phyloP scores from a whole-genome alignment of 2,888 invertebrate genomes.

The Pollenia amentaria region DNA sequence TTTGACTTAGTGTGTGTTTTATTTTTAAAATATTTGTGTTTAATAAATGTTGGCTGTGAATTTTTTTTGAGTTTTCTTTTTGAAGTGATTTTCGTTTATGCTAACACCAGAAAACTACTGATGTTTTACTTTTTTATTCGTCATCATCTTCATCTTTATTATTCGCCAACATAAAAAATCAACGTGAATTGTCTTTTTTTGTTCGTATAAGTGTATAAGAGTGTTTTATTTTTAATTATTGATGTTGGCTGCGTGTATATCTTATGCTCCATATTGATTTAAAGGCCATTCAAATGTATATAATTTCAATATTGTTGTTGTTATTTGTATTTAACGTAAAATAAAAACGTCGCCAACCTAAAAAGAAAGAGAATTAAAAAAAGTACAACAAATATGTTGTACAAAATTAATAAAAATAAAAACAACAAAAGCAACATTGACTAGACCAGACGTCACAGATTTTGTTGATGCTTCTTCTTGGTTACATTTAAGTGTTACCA shows the following conservation, averaged over 20 bases:
- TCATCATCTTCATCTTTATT: constrained; percentile 50
- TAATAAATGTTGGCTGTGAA: constrained; percentile 64
- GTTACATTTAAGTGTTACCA: constrained; percentile 49
- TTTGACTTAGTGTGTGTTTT: constrained; percentile 29
- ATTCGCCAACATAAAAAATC: constrained; percentile 24
- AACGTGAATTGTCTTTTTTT: constrained; percentile 63
- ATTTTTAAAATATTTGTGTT: constrained; percentile 39
- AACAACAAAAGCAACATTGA: constrained; percentile 51
- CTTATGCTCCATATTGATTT: constrained; percentile 64
- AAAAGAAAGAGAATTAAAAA: constrained; percentile 51
- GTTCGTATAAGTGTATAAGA: not conserved
- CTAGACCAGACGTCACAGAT: constrained; percentile 63
- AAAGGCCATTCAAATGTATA: constrained; percentile 68
- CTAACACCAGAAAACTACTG: constrained; percentile 39
- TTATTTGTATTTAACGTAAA: constrained; percentile 58
- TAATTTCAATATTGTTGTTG: constrained; percentile 37
- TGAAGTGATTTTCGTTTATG: constrained; percentile 66
- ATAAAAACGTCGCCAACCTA: constrained; percentile 69
- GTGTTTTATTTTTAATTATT: constrained; percentile 35
- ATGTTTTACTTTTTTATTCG: constrained; percentile 41
- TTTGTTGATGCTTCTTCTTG: constrained; percentile 12
- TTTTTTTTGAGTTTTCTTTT: constrained; percentile 60
- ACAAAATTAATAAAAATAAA: constrained; percentile 37
- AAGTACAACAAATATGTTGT: constrained; percentile 17
- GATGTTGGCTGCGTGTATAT: constrained; percentile 43